A percentile compares a stretch with the other conserved stretches of the same genome.
phyloP scores from a whole-genome alignment of 2,888 invertebrate species.

The Carcina quercana region DNA sequence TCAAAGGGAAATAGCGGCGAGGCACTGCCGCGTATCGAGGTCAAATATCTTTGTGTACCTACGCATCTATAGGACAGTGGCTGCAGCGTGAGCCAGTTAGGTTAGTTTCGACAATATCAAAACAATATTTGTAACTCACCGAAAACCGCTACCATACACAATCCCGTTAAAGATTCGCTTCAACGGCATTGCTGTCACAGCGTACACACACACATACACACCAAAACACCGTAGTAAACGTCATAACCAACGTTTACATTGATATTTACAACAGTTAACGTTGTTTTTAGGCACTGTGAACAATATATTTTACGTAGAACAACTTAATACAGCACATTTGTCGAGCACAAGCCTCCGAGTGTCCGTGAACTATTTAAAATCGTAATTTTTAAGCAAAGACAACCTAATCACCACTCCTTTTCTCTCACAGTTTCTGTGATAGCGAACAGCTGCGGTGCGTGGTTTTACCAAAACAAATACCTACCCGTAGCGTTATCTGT shows the following conservation, averaged over 20 bases:
- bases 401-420: constrained; percentile 73
- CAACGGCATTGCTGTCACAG: constrained; percentile 64
- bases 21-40: constrained; percentile 45
- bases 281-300: constrained; percentile 46
- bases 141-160: constrained; percentile 47
- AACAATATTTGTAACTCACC: constrained; percentile 52
- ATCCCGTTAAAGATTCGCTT: constrained; percentile 70
- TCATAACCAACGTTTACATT: constrained; percentile 67
- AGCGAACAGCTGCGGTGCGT: constrained; percentile 72
- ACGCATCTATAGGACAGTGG: constrained; percentile 23
- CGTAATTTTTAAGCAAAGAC: constrained; percentile 61
- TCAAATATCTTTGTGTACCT: constrained; percentile 34
- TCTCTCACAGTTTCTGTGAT: constrained; percentile 71
- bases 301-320: constrained; percentile 47
- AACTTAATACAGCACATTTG: constrained; percentile 43
- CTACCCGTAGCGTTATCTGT: constrained; percentile 51
- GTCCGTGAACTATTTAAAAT: constrained; percentile 60
- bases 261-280: constrained; percentile 56
- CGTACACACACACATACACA: constrained; percentile 60
- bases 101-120: constrained; percentile 40
- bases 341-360: constrained; percentile 38
- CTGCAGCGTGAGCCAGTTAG: constrained; percentile 42
- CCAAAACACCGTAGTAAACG: constrained; percentile 62
- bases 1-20: constrained; percentile 40
- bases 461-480: constrained; percentile 68